These are phyloP conservation scores for Panthera tigris DNA, from an alignment of 2,113 vertebrate species.

Conservation along the genomic window DNA sequence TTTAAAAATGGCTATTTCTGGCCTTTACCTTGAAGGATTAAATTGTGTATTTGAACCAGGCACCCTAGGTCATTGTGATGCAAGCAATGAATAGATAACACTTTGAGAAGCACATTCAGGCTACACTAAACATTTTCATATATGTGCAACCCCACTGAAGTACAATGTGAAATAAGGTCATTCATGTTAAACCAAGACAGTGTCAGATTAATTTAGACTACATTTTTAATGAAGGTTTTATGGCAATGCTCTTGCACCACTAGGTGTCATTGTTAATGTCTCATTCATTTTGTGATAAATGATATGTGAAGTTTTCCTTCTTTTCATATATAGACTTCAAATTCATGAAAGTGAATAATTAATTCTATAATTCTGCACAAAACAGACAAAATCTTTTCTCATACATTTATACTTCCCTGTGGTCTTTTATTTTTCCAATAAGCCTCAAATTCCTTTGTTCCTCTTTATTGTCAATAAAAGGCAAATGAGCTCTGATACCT, in stretches of 20 bases:
- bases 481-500: neutral
- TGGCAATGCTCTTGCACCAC: neutral
- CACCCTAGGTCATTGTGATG: neutral
- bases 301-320: neutral
- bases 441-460: constrained; percentile 21
- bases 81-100: neutral
- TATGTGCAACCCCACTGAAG: neutral
- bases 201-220: constrained; percentile 13
- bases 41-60: neutral
- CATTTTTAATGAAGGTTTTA: constrained; percentile 30
- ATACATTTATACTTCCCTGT: neutral
- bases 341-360: constrained; percentile 27
- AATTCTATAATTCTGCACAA: neutral
- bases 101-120: neutral
- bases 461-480: constrained; percentile 8
- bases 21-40: neutral
- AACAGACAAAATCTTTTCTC: neutral
- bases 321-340: neutral
- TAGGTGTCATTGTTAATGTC: constrained; percentile 48
- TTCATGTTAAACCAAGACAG: neutral
- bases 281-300: neutral
- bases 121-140: neutral
- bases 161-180: neutral
- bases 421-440: constrained; percentile 18
- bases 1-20: neutral